These are phyloP conservation scores for Anguilla japonica DNA, from an alignment of 2,113 vertebrate species.

Conservation along the genomic window DNA sequence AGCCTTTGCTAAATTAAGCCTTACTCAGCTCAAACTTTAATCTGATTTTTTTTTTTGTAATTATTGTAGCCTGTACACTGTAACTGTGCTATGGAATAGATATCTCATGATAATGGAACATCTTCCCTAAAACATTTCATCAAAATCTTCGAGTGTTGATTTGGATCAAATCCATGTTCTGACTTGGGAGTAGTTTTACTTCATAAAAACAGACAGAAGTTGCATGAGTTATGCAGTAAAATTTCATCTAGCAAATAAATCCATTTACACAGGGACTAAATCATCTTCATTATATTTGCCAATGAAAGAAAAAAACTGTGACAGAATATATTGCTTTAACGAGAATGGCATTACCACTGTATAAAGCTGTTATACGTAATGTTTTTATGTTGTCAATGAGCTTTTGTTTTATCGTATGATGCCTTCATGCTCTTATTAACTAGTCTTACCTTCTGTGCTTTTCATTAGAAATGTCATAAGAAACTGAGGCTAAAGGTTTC, in stretches of 20 bases:
- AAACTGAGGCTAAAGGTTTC: background rate
- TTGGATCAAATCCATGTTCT: background rate
- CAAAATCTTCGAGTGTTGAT: background rate
- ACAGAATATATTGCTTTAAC: too few relatives aligned
- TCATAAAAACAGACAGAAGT: background rate
- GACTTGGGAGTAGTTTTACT: background rate
- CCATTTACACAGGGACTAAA: background rate
- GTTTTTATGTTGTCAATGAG: too few relatives aligned
- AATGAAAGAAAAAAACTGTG: background rate
- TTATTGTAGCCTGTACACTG: background rate
- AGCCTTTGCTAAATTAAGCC: background rate
- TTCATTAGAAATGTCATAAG: background rate
- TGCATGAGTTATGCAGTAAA: background rate
- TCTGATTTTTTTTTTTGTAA: constrained; percentile 50
- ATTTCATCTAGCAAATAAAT: background rate
- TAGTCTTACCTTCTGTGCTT: background rate
- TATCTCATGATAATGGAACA: background rate
- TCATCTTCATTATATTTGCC: background rate
- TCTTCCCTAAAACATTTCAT: too few relatives aligned
- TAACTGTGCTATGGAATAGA: constrained; percentile 24
- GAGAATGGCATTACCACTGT: too few relatives aligned
- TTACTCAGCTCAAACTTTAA: background rate
- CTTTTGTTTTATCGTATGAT: background rate
- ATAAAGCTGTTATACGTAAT: too few relatives aligned
- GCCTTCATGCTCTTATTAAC: background rate